A percentile compares a stretch with the other conserved stretches of the same genome.
Evolutionary conservation across 2,888 invertebrate species (phyloP).

Genomic region (Cheilosia impressa): DNA sequence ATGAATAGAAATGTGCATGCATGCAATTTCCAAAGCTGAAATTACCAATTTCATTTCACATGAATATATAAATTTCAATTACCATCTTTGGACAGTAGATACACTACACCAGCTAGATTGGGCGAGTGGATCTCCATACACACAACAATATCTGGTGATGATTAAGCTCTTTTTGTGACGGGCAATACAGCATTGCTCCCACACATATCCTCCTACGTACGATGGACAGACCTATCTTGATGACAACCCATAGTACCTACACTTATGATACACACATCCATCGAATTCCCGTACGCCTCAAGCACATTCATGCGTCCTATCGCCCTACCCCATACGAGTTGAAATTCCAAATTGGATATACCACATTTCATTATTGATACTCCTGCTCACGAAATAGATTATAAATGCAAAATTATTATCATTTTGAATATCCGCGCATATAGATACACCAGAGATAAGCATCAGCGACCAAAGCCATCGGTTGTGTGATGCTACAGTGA

Average conservation of each 20-base stretch:
- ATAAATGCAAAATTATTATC: constrained; percentile 59
- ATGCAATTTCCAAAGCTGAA: constrained; percentile 76
- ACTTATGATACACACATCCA: constrained; percentile 9
- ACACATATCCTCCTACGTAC: background rate
- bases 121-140: constrained; percentile 43
- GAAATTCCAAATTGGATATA: constrained; percentile 71
- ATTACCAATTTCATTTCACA: constrained; percentile 82
- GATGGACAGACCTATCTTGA: constrained; percentile 45
- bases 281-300: constrained; percentile 36
- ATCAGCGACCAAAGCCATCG: background rate
- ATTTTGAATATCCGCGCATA: constrained; percentile 58
- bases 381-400: constrained; percentile 39
- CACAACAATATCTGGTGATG: constrained; percentile 53
- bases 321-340: constrained; percentile 55
- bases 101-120: constrained; percentile 55
- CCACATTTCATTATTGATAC: constrained; percentile 74
- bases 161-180: constrained; percentile 65
- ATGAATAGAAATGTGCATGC: constrained; percentile 71
- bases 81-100: constrained; percentile 73
- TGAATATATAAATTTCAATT: constrained; percentile 78
- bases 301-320: constrained; percentile 57
- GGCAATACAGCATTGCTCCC: constrained; percentile 11
- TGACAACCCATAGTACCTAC: constrained; percentile 23
- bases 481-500: constrained; percentile 29
- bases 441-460: background rate